Evolutionary conservation across 2,797 vertebrate genomes (phyloP), one percentile per base, ranked within the genome.

Genomic region (Gadopsis marmoratus): DNA sequence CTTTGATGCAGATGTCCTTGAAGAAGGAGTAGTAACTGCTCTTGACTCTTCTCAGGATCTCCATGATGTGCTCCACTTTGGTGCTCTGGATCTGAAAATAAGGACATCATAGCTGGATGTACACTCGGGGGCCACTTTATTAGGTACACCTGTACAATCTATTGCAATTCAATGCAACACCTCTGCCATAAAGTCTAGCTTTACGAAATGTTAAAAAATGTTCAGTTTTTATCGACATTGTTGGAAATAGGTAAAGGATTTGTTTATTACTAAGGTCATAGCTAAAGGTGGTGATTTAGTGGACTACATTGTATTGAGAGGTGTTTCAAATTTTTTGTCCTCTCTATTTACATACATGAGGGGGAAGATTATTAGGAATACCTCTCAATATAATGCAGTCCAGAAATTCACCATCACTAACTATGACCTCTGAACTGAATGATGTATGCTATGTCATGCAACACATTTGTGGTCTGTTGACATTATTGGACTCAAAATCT

Each of bases 21-120:
- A 96, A 97, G 74, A 88, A 79, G 31, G 74, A 39, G 50, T 91
- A 93, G 88, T 94, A 96, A 80, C 94, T 95, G 63, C 94, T 96
- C 74, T 94, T 93, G 82, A 90, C 83, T 63, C 74, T 94, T 85
- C 90, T 93, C 84, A 96, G 92, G 72, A 96, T 90, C 56, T 95
- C 88, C 85, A 95, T 90, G 77, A 93, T 89, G 48, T 81, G 76
- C 50, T 87, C 55, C 76, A 94, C 88, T 88, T 95, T 96, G n/a
- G 79, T 90, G 78, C 91, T 94, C 90, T 91, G 85, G 78, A 95
- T 91, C 93, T 95, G 48, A 78, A 88, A 86, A 48, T 3, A 65
- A 26, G 9, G 17, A 67, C 16, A 14, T 1, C 2, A 16, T 35
- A 33, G 5, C n/a, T 26, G 3, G 23, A 35, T 41, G 13, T 8